Evolutionary conservation across 2,888 invertebrate species (phyloP).

Genomic region (Digitonthophagus gazella): DNA sequence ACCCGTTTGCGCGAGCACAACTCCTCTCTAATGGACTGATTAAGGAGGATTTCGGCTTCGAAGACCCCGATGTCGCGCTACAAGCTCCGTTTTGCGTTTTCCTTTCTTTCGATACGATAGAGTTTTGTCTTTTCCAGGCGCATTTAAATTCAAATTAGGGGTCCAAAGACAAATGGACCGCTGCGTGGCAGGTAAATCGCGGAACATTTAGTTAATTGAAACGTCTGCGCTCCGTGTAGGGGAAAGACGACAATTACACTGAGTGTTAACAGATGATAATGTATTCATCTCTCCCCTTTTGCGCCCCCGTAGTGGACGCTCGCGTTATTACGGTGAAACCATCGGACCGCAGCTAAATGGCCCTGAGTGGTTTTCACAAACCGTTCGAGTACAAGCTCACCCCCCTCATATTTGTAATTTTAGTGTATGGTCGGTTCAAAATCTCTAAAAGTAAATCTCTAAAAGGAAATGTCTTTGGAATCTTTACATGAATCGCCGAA

Average conservation of each 20-base stretch:
- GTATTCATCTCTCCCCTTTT: slow-evolving; percentile 48
- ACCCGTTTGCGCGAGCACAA: slow-evolving; percentile 46
- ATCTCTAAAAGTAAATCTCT: background rate
- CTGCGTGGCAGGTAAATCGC: slow-evolving; percentile 47
- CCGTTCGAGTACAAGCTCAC: background rate
- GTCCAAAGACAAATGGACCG: slow-evolving; percentile 44
- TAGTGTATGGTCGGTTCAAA: background rate
- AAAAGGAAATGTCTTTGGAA: background rate
- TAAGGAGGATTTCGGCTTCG: slow-evolving; percentile 33
- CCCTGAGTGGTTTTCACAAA: slow-evolving; percentile 8
- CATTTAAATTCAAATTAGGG: slow-evolving; percentile 48
- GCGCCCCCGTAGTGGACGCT: slow-evolving; percentile 25
- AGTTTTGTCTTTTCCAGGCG: background rate
- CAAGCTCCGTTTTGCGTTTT: slow-evolving; percentile 3
- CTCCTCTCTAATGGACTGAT: slow-evolving; percentile 53
- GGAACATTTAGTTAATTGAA: slow-evolving; percentile 56
- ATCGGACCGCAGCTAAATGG: slow-evolving; percentile 16
- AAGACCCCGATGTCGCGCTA: background rate
- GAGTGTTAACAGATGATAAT: slow-evolving; percentile 55
- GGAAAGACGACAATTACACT: slow-evolving; percentile 51
- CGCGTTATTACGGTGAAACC: slow-evolving; percentile 30
- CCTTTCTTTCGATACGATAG: background rate
- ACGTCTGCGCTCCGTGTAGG: slow-evolving; percentile 42
- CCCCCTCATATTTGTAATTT: background rate
- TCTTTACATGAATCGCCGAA: no score